Evolutionary conservation across 1,140 invertebrate genomes (phyloP).

Genomic region (Ephestia elutella): DNA sequence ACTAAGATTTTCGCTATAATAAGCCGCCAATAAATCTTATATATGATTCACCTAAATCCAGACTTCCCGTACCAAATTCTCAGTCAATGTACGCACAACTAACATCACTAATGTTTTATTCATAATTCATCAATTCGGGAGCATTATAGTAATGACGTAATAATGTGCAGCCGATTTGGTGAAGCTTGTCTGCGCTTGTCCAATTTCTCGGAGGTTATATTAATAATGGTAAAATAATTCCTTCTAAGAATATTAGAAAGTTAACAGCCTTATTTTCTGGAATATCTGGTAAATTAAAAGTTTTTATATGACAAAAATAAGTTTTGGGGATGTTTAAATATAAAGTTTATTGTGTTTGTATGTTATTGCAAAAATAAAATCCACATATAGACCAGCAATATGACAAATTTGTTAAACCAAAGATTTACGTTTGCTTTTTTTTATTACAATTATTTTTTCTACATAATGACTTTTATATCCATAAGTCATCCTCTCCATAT

Average conservation of each 20-base stretch:
- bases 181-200: constrained; percentile 25
- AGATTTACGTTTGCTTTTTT: too few species aligned
- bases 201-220: constrained; percentile 6
- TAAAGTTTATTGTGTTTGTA: too few species aligned
- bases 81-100: background rate
- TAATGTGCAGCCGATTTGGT: constrained; percentile 32
- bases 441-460: too few species aligned
- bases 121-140: constrained; percentile 29
- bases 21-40: too few species aligned
- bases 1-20: too few species aligned
- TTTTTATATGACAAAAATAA: too few species aligned
- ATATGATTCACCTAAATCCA: background rate
- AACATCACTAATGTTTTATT: constrained; percentile 22
- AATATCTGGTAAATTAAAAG: background rate
- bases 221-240: background rate
- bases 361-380: too few species aligned
- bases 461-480: too few species aligned
- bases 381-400: too few species aligned
- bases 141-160: constrained; percentile 42
- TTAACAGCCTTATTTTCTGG: background rate
- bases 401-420: too few species aligned
- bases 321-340: too few species aligned
- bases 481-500: too few species aligned
- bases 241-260: background rate
- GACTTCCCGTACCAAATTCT: background rate